Percentiles rank a stretch among this genome's conserved stretches.
These are phyloP conservation scores for Philonicus albiceps DNA, from an alignment of 2,888 invertebrate genomes.

Conservation along the genomic window DNA sequence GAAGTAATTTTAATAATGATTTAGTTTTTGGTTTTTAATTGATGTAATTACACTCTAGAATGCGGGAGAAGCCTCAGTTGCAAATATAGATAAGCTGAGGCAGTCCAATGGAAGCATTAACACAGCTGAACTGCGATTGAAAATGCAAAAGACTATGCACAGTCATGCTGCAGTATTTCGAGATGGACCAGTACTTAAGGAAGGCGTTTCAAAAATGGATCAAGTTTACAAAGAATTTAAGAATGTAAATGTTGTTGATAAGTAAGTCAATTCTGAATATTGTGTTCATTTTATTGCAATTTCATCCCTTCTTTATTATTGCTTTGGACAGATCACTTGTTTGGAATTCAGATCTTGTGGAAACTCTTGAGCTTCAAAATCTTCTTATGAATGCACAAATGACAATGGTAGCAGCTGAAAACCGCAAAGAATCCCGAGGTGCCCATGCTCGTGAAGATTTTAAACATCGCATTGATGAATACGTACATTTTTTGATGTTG, in stretches of 20 bases:
- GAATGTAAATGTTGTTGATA: conserved; percentile 81
- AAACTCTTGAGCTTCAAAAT: conserved; percentile 97
- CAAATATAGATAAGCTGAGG: conserved; percentile 87
- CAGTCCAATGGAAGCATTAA: conserved; percentile 78
- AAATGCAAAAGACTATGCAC: conserved; percentile 98
- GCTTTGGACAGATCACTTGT: conserved; percentile 72
- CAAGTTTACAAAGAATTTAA: conserved; percentile 79
- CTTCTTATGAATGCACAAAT: conserved; percentile 91
- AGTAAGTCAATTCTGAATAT: conserved; percentile 52
- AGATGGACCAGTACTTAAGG: conserved; percentile 85
- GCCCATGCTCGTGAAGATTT: conserved; percentile 99
- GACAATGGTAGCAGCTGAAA: conserved; percentile 91
- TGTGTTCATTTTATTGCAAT: not conserved
- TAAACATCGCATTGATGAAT: conserved; percentile 88
- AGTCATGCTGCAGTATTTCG: conserved; percentile 97
- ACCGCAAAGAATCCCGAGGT: conserved; percentile 95
- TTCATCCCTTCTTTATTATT: not conserved
- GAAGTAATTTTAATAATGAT: conserved; percentile 66
- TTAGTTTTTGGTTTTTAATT: conserved; percentile 2
- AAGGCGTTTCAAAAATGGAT: conserved; percentile 80
- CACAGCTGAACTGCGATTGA: conserved; percentile 86
- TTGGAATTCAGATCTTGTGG: conserved; percentile 97
- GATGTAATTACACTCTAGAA: conserved; percentile 65
- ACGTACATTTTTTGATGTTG: conserved; percentile 61
- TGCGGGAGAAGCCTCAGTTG: conserved; percentile 91